Conservation (phyloP, 53 echinoderm and acorn worm species). For the Crossaster papposus region DNA sequence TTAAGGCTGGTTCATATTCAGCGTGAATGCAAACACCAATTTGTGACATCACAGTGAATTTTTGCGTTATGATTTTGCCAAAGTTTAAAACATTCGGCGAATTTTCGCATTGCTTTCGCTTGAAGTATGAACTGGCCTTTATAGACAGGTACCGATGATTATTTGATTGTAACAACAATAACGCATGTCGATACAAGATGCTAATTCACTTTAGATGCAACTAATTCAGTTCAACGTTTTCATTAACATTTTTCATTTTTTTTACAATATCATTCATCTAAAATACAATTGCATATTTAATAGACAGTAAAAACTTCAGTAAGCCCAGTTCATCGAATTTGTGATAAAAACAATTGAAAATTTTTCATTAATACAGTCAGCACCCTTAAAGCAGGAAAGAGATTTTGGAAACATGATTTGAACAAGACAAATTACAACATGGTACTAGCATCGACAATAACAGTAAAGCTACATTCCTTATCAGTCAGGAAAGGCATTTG, state of each 20-base stretch:
- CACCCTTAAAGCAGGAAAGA: slow-evolving; percentile 29
- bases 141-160: slow-evolving; percentile 5
- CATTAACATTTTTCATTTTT: background rate
- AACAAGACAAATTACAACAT: slow-evolving; percentile 12
- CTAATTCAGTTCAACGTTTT: slow-evolving; percentile 13
- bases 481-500: background rate
- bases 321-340: slow-evolving; percentile 17
- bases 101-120: no score
- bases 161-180: background rate
- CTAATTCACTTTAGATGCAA: slow-evolving; percentile 5
- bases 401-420: slow-evolving; percentile 33
- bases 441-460: no score
- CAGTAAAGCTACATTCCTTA: background rate
- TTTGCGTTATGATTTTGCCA: no score
- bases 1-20: no score
- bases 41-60: no score
- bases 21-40: no score
- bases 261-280: slow-evolving; percentile 1
- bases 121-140: no score
- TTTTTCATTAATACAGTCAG: slow-evolving; percentile 31
- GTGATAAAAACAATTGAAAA: slow-evolving; percentile 42
- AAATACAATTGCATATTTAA: slow-evolving; percentile 64
- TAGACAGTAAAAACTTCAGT: slow-evolving; percentile 50
- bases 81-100: no score
- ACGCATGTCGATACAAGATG: slow-evolving; percentile 29